Conservation (phyloP, 92 coral and sea anemone genomes). For the Palythoa caribaeorum region DNA sequence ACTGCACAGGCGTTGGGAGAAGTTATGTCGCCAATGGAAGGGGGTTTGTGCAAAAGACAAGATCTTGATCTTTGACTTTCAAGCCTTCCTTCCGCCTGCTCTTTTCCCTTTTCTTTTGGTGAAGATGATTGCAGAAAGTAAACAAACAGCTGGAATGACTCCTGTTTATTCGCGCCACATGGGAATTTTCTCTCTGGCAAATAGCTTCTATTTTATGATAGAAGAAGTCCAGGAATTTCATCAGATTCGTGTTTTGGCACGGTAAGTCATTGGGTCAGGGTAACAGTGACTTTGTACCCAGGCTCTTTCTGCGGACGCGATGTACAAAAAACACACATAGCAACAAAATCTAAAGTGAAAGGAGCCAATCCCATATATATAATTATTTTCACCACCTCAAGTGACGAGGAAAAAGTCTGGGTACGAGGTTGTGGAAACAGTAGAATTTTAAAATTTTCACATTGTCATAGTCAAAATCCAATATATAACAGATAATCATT, state of each 20-base stretch:
- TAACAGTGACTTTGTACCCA: not conserved
- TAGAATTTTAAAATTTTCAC: too few species aligned
- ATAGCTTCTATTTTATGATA: slow-evolving; percentile 64
- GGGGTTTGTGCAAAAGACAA: slow-evolving; percentile 62
- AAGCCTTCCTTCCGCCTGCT: slow-evolving; percentile 75
- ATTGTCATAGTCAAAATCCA: too few species aligned
- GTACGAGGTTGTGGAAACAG: too few species aligned
- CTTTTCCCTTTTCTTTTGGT: slow-evolving; percentile 73
- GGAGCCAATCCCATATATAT: too few species aligned
- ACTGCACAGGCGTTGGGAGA: slow-evolving; percentile 58
- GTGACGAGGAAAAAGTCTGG: too few species aligned
- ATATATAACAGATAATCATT: too few species aligned
- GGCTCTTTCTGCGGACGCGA: not conserved
- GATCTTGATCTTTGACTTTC: slow-evolving; percentile 71
- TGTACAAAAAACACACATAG: too few species aligned
- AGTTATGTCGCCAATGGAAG: slow-evolving; percentile 64
- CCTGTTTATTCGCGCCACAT: slow-evolving; percentile 60
- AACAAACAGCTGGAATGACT: slow-evolving; percentile 59
- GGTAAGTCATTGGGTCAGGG: slow-evolving; percentile 37
- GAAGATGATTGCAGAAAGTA: slow-evolving; percentile 60
- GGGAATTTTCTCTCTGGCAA: slow-evolving; percentile 78
- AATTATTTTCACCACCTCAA: too few species aligned
- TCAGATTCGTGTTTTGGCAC: slow-evolving; percentile 71
- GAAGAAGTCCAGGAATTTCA: slow-evolving; percentile 46
- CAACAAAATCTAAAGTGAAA: too few species aligned